phyloP scores from a whole-genome alignment of 2,113 vertebrate species.

The Peromyscus leucopus region DNA sequence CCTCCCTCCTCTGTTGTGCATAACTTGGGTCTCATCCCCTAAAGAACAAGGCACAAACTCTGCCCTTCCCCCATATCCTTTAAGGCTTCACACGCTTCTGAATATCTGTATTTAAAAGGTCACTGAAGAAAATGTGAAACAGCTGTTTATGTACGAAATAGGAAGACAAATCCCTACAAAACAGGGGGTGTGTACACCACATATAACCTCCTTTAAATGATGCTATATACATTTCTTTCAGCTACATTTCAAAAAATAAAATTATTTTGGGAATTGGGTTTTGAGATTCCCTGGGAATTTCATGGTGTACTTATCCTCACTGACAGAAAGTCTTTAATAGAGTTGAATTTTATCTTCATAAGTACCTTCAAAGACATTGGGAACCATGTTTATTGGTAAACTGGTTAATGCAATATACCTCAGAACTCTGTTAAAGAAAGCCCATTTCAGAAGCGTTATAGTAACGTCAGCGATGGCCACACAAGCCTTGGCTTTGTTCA shows the following conservation, averaged over 20 bases:
- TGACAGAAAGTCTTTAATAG: neutral
- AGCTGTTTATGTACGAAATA: neutral
- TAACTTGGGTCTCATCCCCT: neutral
- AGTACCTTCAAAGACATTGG: neutral
- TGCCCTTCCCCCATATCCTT: neutral
- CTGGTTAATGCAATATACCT: neutral
- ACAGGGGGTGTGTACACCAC: neutral
- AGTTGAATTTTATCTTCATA: slow-evolving; percentile 5
- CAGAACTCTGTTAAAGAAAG: neutral
- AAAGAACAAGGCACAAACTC: neutral
- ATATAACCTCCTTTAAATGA: neutral
- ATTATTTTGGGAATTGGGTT: neutral
- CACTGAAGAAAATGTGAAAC: neutral
- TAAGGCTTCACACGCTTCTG: neutral
- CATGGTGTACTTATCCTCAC: neutral
- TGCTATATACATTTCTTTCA: neutral
- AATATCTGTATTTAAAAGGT: slow-evolving; percentile 25
- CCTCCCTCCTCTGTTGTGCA: neutral
- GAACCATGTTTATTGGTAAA: neutral
- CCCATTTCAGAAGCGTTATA: neutral
- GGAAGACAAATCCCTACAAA: neutral
- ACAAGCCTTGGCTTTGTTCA: neutral
- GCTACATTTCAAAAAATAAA: neutral
- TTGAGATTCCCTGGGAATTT: slow-evolving; percentile 9
- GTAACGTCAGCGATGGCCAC: neutral